Conservation (phyloP, 2,797 vertebrate genomes). For the Eulemur coronatus region DNA sequence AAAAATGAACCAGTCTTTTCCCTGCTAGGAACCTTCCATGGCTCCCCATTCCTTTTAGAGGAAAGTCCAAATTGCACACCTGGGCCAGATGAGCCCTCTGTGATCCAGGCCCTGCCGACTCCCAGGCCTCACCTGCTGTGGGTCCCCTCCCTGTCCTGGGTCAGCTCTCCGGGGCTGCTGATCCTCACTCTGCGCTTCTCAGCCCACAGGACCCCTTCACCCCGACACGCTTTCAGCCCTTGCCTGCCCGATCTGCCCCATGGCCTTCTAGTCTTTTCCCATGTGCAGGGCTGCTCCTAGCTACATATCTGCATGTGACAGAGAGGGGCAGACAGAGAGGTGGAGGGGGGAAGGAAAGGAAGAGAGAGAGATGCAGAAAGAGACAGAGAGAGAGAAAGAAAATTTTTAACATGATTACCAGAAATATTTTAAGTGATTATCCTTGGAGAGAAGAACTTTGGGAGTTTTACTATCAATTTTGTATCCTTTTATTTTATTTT, state of each 20-base stretch:
- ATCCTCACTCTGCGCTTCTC: background rate
- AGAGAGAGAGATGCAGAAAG: background rate
- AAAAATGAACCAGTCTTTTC: background rate
- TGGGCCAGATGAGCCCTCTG: background rate
- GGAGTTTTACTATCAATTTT: background rate
- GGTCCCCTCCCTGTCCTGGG: fast-evolving
- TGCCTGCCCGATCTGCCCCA: background rate
- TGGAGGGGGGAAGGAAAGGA: fast-evolving
- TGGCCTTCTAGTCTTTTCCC: background rate
- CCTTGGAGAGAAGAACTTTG: background rate
- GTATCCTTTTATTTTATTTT: background rate
- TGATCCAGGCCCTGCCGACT: background rate
- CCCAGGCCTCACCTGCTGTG: fast-evolving
- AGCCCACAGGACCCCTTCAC: fast-evolving
- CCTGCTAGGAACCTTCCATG: background rate
- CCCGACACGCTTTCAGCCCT: background rate
- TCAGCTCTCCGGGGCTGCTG: fast-evolving
- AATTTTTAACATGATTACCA: background rate
- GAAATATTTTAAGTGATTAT: background rate
- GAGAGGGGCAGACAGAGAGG: no score
- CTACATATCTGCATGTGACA: background rate
- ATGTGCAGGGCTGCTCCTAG: background rate
- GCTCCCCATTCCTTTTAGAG: background rate
- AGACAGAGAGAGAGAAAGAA: no score
- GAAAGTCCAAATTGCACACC: background rate